Evolutionary conservation across 2,888 invertebrate genomes (phyloP).

Genomic region (Asteroscopus sphinx): DNA sequence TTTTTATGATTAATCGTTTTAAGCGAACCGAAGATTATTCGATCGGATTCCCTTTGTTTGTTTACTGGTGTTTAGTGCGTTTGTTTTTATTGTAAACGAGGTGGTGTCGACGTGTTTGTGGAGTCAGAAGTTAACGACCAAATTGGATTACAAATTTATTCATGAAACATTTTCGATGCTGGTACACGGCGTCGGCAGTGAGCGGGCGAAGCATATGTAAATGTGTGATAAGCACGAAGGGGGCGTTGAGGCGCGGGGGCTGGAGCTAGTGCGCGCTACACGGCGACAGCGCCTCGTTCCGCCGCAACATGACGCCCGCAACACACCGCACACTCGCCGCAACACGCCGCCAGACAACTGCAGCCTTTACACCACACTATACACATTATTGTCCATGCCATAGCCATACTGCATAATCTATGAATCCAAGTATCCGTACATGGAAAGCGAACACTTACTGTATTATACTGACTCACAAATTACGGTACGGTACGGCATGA

Average conservation of each 20-base stretch:
- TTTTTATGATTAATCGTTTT: slow-evolving; percentile 87
- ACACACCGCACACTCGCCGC: slow-evolving; percentile 62
- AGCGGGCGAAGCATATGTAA: slow-evolving; percentile 86
- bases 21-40: slow-evolving; percentile 80
- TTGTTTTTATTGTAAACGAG: slow-evolving; percentile 73
- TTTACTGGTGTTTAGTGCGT: slow-evolving; percentile 69
- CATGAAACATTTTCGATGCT: slow-evolving; percentile 88
- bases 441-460: too few species aligned
- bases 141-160: slow-evolving; percentile 88
- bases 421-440: slow-evolving; percentile 4
- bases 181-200: slow-evolving; percentile 75
- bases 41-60: slow-evolving; percentile 76
- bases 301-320: slow-evolving; percentile 43
- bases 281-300: slow-evolving; percentile 43
- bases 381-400: slow-evolving; percentile 21
- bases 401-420: slow-evolving; percentile 10
- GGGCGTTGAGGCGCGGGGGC: slow-evolving; percentile 73
- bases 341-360: slow-evolving; percentile 70
- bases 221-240: slow-evolving; percentile 86
- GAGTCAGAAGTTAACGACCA: slow-evolving; percentile 82
- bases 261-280: slow-evolving; percentile 49
- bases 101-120: slow-evolving; percentile 73
- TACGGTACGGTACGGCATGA: too few species aligned
- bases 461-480: too few species aligned
- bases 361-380: slow-evolving; percentile 52